A percentile compares a stretch with the other conserved stretches of the same genome.
phyloP scores from a whole-genome alignment of 1,140 invertebrate genomes.

The Vanessa tameamea region DNA sequence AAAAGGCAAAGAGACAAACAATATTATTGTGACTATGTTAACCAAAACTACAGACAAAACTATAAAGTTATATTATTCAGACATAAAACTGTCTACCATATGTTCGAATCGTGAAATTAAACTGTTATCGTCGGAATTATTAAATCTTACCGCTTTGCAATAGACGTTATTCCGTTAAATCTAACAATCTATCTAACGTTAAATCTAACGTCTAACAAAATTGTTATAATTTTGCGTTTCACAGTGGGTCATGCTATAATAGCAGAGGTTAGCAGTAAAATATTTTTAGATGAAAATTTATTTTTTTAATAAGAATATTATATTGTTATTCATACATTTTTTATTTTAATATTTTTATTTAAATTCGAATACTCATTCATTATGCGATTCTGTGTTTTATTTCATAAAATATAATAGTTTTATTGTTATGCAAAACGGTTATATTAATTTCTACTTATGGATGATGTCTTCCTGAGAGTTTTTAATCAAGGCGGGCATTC shows the following conservation, averaged over 20 bases:
- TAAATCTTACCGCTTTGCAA: background rate
- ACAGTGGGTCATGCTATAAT: background rate
- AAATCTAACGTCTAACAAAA: too few species aligned
- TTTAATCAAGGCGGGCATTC: too few species aligned
- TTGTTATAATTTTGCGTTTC: background rate
- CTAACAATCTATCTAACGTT: too few species aligned
- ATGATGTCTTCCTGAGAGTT: too few species aligned
- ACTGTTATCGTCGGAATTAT: conserved; percentile 2
- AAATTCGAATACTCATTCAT: too few species aligned
- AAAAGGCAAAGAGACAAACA: background rate
- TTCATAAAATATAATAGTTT: too few species aligned
- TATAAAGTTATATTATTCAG: conserved; percentile 4
- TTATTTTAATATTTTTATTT: too few species aligned
- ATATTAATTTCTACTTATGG: too few species aligned
- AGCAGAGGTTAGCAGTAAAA: background rate
- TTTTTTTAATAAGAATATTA: background rate
- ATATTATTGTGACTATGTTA: background rate
- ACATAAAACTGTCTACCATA: conserved; percentile 4
- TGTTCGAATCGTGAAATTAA: conserved; percentile 4
- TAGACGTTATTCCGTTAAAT: conserved; percentile 4
- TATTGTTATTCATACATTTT: too few species aligned
- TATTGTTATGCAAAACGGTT: too few species aligned
- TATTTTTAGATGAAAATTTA: background rate
- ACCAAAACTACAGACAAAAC: conserved; percentile 3
- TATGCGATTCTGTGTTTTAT: too few species aligned